Percentiles rank a stretch among this genome's conserved stretches.
Conservation (phyloP, 2,797 vertebrate species). For the Chaetophractus vellerosus region DNA sequence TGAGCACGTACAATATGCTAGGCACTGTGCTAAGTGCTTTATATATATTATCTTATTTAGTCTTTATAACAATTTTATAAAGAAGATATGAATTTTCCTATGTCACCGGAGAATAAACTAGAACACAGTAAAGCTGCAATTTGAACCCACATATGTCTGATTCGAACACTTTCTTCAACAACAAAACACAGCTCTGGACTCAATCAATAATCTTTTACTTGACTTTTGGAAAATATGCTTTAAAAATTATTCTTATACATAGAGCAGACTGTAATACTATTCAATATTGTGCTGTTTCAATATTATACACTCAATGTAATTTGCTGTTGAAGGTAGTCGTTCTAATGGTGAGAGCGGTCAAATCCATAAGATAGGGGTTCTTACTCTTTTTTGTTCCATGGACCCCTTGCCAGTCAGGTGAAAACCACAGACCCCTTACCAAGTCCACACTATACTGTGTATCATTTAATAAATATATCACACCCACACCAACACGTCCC, state of each 20-base stretch:
- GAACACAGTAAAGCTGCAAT: background rate
- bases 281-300: background rate
- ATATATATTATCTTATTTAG: slow-evolving; percentile 21
- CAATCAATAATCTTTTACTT: slow-evolving; percentile 21
- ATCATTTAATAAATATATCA: no score
- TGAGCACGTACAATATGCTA: background rate
- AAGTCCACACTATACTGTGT: no score
- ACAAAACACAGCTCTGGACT: background rate
- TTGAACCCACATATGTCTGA: background rate
- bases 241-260: background rate
- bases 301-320: background rate
- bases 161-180: slow-evolving; percentile 19
- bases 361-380: background rate
- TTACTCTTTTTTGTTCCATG: no score
- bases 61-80: slow-evolving; percentile 40
- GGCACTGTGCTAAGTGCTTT: background rate
- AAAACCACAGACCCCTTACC: no score
- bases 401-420: no score
- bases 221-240: background rate
- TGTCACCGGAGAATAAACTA: slow-evolving; percentile 33
- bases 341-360: background rate
- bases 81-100: background rate
- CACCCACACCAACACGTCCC: no score
- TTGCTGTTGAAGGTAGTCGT: slow-evolving; percentile 8
- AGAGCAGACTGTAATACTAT: slow-evolving; percentile 11